Base-by-base conservation (phyloP, 1,140 invertebrate species). In the Globodera ellingtonae region DNA sequence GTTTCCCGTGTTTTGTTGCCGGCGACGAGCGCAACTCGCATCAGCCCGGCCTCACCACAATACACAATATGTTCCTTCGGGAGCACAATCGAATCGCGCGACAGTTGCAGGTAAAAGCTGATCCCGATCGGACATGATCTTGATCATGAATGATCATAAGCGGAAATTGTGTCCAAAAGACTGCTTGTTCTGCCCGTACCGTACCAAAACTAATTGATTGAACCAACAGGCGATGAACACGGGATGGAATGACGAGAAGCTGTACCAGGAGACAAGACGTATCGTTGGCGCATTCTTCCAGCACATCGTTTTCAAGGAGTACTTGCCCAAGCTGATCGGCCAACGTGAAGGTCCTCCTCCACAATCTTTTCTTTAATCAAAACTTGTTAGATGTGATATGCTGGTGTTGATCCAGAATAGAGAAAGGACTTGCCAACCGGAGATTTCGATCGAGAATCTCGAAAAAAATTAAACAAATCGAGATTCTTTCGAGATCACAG, bases 21-120 rank as follows among this genome's bases (percentile, higher is more conserved):
- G 94, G 95, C 87, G 95, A 97, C 91, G 95, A 95, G 88, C 92
- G 95, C 86, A 95, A 97, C 6, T 96, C 96, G 89, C 95, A 97
- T 88, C 95, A 97, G 87, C 89, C 96, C 78, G 94, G 95, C 0
- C 90, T 97, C 24, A 89, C 87, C 6, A 83, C 87, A 6, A 89
- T 89, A 79, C 87, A 89, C 79, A 89, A 79, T 35, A 88, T 97
- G 1, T 93, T 95, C 93, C 94, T 92, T 0, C 82, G 92, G 4
- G 90, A 92, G 79, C 95, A 97, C 88, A 97, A 97, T 89, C 91
- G 94, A 77, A 90, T 95, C 3, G 95, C 95, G 0, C 92, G 92
- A 73, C 93, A 91, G 44, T 89, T 97, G 52, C 91, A 92, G 47
- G 75, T 77, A 52, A 5, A 50, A 15, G 35, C 35, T 35, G 35